phyloP scores from a whole-genome alignment of 1,140 invertebrate species.

The Platorchestia sp. region DNA sequence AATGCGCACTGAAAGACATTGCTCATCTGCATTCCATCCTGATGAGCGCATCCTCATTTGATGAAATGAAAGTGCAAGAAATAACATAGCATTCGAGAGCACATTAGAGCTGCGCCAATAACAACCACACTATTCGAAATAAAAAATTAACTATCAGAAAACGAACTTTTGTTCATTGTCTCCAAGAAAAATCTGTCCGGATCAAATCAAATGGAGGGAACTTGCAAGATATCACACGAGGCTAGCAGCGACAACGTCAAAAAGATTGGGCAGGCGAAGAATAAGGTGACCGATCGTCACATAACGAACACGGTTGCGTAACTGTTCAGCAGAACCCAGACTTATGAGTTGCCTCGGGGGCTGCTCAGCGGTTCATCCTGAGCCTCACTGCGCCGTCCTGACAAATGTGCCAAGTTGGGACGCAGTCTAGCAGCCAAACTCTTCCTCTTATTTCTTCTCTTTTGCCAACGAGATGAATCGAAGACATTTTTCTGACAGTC shows the following conservation, averaged over 20 bases:
- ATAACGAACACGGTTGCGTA: background rate
- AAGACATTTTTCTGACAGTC: slow-evolving; percentile 37
- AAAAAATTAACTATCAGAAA: background rate
- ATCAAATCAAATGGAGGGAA: background rate
- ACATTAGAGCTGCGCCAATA: background rate
- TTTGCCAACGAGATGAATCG: slow-evolving; percentile 7
- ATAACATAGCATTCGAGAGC: background rate
- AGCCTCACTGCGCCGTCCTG: background rate
- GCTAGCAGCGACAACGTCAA: background rate
- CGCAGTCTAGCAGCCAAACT: slow-evolving; percentile 22
- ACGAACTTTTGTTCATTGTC: background rate
- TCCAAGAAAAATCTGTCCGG: background rate
- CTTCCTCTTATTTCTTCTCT: slow-evolving; percentile 18
- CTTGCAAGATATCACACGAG: background rate
- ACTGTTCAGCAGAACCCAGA: background rate
- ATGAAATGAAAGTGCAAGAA: background rate
- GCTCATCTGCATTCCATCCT: background rate
- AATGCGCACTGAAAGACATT: background rate
- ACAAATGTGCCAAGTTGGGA: slow-evolving; percentile 11
- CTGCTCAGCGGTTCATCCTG: background rate
- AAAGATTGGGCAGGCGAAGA: background rate
- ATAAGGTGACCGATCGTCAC: background rate
- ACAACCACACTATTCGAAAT: background rate
- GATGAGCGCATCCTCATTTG: background rate
- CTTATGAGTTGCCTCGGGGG: background rate